Evolutionary conservation across 2,797 vertebrate species (phyloP).

Genomic region (Crenichthys baileyi): DNA sequence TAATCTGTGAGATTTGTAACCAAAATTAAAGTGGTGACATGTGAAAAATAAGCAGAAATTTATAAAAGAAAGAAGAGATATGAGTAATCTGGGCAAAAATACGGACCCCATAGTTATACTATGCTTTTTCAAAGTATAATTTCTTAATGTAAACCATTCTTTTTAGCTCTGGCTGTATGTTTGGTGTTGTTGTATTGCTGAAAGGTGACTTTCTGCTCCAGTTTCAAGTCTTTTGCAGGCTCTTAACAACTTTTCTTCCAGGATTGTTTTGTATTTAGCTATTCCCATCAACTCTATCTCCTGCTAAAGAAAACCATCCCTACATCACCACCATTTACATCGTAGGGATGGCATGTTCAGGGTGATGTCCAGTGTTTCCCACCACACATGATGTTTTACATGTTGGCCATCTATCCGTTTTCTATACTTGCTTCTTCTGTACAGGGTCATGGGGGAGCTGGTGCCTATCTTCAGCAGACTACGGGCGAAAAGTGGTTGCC

Average conservation of each 20-base stretch:
- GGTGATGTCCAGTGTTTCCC: background rate
- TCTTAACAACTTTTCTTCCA: background rate
- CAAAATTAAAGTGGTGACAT: background rate
- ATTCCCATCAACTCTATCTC: background rate
- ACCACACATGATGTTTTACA: background rate
- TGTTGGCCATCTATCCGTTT: too few relatives aligned
- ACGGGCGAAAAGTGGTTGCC: too few relatives aligned
- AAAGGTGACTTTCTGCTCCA: background rate
- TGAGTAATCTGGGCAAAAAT: conserved; percentile 29
- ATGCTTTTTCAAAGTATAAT: background rate
- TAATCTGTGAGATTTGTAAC: background rate
- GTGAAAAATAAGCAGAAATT: conserved; percentile 4
- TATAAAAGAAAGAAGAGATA: background rate
- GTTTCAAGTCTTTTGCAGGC: background rate
- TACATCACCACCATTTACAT: background rate
- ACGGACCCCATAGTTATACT: conserved; percentile 40
- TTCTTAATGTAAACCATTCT: background rate
- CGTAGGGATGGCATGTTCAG: background rate
- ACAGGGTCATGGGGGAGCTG: too few relatives aligned
- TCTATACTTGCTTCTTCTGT: too few relatives aligned
- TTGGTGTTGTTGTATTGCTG: background rate
- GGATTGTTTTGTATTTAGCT: background rate
- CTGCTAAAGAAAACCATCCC: background rate
- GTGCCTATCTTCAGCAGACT: too few relatives aligned
- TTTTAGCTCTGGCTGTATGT: too few relatives aligned